Evolutionary conservation across 2,113 vertebrate species (phyloP).

Genomic region (Bettongia penicillata): DNA sequence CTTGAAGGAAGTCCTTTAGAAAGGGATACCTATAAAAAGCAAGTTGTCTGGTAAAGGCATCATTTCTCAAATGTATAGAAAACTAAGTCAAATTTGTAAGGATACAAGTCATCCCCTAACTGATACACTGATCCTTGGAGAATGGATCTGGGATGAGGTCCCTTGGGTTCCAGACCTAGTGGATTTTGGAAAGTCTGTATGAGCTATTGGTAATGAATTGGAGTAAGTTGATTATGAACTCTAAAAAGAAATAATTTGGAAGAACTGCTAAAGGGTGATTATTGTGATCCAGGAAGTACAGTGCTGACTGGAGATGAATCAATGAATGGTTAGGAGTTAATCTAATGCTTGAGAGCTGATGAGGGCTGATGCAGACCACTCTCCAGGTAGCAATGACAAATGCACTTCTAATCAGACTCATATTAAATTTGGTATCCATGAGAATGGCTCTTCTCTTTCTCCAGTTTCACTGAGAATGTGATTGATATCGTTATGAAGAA

Average conservation of each 20-base stretch:
- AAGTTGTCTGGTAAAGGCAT: too few relatives aligned
- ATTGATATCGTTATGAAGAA: slow-evolving; percentile 80
- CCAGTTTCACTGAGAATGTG: slow-evolving; percentile 21
- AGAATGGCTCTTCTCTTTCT: slow-evolving; percentile 26
- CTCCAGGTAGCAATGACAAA: slow-evolving; percentile 58
- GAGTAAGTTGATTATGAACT: slow-evolving; percentile 67
- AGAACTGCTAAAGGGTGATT: slow-evolving; percentile 45
- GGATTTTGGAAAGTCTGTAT: slow-evolving; percentile 66
- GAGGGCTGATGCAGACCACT: slow-evolving; percentile 42
- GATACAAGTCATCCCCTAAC: too few relatives aligned
- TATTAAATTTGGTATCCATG: slow-evolving; percentile 66
- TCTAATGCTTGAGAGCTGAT: slow-evolving; percentile 61
- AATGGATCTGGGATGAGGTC: slow-evolving; percentile 52
- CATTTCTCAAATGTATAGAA: too few relatives aligned
- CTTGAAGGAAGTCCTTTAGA: neutral
- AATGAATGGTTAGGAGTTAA: slow-evolving; percentile 36
- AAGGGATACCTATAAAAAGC: neutral
- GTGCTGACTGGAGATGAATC: slow-evolving; percentile 2
- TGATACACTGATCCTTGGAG: slow-evolving; percentile 38
- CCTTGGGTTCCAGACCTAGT: slow-evolving; percentile 47
- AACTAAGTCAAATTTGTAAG: too few relatives aligned
- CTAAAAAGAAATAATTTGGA: slow-evolving; percentile 76
- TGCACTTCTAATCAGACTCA: slow-evolving; percentile 65
- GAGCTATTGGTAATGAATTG: slow-evolving; percentile 73
- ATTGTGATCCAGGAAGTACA: neutral